Percentiles rank a stretch among this genome's conserved stretches.
phyloP scores from a whole-genome alignment of 2,113 vertebrate species.

The Mirza zaza region DNA sequence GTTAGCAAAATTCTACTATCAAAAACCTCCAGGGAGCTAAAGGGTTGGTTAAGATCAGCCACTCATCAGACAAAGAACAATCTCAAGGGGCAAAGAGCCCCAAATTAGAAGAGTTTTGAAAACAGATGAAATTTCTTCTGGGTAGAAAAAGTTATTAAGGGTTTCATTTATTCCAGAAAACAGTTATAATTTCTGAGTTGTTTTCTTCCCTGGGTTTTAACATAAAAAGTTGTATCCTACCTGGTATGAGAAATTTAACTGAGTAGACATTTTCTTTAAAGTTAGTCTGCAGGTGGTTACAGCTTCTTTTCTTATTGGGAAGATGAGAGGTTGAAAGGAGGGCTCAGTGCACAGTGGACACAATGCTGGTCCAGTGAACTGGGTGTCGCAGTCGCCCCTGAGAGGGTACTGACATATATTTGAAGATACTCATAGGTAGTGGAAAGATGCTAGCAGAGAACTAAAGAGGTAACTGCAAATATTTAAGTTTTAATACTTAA shows the following conservation, averaged over 20 bases:
- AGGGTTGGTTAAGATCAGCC: neutral
- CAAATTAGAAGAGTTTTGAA: neutral
- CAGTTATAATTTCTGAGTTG: neutral
- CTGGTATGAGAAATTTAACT: neutral
- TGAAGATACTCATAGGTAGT: neutral
- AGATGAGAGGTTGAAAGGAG: neutral
- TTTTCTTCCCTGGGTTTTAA: neutral
- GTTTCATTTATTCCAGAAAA: neutral
- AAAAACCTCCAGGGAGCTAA: slow-evolving; percentile 12
- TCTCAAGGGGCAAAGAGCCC: neutral
- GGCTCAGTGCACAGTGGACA: neutral
- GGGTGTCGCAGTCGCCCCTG: neutral
- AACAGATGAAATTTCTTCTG: neutral
- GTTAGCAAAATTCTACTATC: neutral
- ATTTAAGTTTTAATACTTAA: neutral
- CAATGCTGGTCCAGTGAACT: neutral
- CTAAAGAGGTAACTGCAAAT: neutral
- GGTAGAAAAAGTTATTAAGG: neutral
- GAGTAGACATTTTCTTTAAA: neutral
- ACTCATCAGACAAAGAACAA: neutral
- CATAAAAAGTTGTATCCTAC: neutral
- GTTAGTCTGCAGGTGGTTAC: neutral
- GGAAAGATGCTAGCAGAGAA: neutral
- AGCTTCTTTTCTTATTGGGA: neutral
- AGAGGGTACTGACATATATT: neutral